Evolutionary conservation across 2,113 vertebrate genomes (phyloP).

Genomic region (Pantherophis guttatus): DNA sequence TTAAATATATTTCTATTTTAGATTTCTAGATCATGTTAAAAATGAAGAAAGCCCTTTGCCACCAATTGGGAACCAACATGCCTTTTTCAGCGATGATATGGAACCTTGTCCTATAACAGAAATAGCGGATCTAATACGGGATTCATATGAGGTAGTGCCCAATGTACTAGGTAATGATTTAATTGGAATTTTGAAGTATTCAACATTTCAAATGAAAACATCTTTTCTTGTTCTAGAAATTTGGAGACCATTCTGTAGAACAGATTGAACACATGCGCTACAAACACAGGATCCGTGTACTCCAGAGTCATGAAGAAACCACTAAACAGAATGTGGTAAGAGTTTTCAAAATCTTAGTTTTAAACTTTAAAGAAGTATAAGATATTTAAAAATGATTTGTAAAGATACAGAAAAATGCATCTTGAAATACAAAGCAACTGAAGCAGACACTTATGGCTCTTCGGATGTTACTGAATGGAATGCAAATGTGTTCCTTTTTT

Average conservation of each 20-base stretch:
- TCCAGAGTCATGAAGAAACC: conserved; percentile 90
- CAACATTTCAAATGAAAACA: neutral
- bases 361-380: neutral
- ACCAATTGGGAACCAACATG: conserved; percentile 68
- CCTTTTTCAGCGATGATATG: conserved; percentile 67
- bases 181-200: neutral
- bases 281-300: conserved; percentile 86
- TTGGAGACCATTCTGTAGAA: conserved; percentile 84
- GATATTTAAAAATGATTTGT: neutral
- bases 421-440: neutral
- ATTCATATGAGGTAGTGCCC: conserved; percentile 83
- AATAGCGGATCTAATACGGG: conserved; percentile 85
- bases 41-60: conserved; percentile 77
- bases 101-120: conserved; percentile 70
- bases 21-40: conserved; percentile 90
- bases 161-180: neutral
- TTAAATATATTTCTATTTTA: conserved; percentile 51
- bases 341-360: neutral
- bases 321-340: conserved; percentile 93
- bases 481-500: neutral
- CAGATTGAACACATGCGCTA: conserved; percentile 89
- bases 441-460: neutral
- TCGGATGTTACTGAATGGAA: neutral
- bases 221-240: conserved; percentile 74
- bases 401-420: neutral